Base-by-base conservation (phyloP, 1,140 invertebrate genomes). In the Plodia interpunctella region DNA sequence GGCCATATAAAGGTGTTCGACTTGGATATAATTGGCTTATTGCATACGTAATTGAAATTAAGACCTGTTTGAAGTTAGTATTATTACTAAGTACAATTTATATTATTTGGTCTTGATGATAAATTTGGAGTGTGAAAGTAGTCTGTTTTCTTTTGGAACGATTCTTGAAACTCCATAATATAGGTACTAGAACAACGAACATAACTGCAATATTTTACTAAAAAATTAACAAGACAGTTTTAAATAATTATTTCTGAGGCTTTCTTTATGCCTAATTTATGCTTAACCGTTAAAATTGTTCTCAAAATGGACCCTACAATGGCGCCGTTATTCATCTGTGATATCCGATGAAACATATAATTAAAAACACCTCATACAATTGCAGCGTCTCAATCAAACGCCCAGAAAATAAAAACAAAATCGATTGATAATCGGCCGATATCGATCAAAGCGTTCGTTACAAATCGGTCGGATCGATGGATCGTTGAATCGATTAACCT, bases 401-500 rank as follows among this genome's bases (percentile, higher is more conserved):
- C 38, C 15, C 15, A n/a, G 13, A 44, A 3, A 68, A 56, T 62
- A 67, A 68, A n/a, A 66, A 63, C 55, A 59, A 65, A 73, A 68
- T 60, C 57, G 65, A 64, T 61, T 59, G 64, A 59, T 68, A 59
- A 67, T 65, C 44, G 52, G 50, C 35, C 67, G 72, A 76, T 80
- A 73, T 55, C 54, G 59, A 67, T 68, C 59, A 61, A 54, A 51
- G 50, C 58, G 58, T 71, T 70, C 70, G 72, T 69, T 75, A 78
- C 72, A 73, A 72, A 83, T 77, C 63, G 69, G 65, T 72, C 54
- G 52, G 44, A 68, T 65, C 66, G 57, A 62, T 64, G 56, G 69
- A 71, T 68, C 68, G 68, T 55, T 55, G 59, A 78, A 78, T 81
- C 81, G 83, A 88, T 87, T 84, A 77, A 76, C 60, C 55, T 66